A percentile compares a stretch with the other conserved stretches of the same genome.
These are phyloP conservation scores for Megalonaias nervosa DNA, from an alignment of 1,140 invertebrate genomes.

Conservation along the genomic window DNA sequence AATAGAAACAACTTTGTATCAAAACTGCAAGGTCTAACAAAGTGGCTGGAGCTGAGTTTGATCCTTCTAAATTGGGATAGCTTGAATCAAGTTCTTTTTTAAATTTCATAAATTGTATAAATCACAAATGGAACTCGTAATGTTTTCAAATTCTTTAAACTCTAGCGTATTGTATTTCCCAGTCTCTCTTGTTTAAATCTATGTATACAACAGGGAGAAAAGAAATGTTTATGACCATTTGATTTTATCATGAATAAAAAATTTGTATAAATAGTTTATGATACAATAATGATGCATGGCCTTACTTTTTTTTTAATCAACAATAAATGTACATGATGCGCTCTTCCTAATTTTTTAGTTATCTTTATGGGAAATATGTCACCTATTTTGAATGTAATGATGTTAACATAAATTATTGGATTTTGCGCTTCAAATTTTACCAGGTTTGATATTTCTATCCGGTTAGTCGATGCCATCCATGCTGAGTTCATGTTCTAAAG, in stretches of 20 bases:
- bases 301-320: conserved; percentile 15
- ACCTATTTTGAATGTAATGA: conserved; percentile 18
- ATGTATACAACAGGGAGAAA: conserved; percentile 23
- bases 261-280: conserved; percentile 13
- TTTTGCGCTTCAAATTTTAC: conserved; percentile 28
- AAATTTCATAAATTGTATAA: conserved; percentile 31
- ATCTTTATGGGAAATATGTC: conserved; percentile 22
- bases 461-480: conserved; percentile 22
- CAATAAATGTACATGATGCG: conserved; percentile 22
- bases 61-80: background rate
- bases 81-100: conserved; percentile 17
- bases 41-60: background rate
- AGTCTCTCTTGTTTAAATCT: conserved; percentile 6
- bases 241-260: conserved; percentile 5
- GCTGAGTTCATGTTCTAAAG: conserved; percentile 36
- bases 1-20: conserved; percentile 2
- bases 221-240: background rate
- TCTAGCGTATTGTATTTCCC: conserved; percentile 19
- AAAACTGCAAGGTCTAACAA: conserved; percentile 8
- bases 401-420: conserved; percentile 24
- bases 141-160: conserved; percentile 30
- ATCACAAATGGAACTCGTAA: conserved; percentile 25
- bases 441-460: conserved; percentile 14
- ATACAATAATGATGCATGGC: conserved; percentile 19
- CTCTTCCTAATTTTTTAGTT: conserved; percentile 7